phyloP scores from a whole-genome alignment of 2,888 invertebrate species.

The Tortricodes alternella region DNA sequence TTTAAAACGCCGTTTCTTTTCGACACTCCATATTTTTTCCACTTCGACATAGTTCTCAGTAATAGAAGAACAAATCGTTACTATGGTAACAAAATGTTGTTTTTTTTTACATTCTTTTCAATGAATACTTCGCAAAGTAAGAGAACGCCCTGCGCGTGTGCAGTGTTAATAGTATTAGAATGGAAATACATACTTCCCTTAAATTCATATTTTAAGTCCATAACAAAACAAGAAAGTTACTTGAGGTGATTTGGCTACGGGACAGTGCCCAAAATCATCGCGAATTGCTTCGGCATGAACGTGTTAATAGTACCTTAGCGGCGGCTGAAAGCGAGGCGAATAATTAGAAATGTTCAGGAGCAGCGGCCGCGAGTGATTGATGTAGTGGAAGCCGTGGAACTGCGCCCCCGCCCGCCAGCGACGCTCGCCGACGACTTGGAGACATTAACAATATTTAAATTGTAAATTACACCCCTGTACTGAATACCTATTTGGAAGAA shows the following conservation, averaged over 20 bases:
- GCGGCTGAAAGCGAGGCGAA: conserved; percentile 65
- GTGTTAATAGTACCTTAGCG: conserved; percentile 47
- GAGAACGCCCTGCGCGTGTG: no score
- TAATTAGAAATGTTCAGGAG: conserved; percentile 81
- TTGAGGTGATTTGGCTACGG: neutral
- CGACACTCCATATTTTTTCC: no score
- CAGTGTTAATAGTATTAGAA: no score
- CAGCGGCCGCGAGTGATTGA: conserved; percentile 81
- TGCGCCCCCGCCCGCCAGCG: conserved; percentile 35
- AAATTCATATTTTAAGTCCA: no score
- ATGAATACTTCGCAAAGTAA: no score
- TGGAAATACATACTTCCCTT: neutral
- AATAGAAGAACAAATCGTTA: no score
- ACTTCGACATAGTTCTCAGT: no score
- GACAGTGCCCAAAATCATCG: conserved; percentile 22
- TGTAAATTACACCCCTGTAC: conserved; percentile 80
- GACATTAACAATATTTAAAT: conserved; percentile 83
- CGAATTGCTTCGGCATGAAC: conserved; percentile 31
- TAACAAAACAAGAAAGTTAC: neutral
- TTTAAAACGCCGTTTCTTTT: no score
- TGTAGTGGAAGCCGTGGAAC: conserved; percentile 74
- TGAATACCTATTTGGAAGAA: conserved; percentile 69
- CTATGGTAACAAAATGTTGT: no score
- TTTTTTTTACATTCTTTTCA: no score
- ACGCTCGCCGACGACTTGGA: conserved; percentile 72